phyloP scores from a whole-genome alignment of 2,113 vertebrate species.

The Cavia porcellus region DNA sequence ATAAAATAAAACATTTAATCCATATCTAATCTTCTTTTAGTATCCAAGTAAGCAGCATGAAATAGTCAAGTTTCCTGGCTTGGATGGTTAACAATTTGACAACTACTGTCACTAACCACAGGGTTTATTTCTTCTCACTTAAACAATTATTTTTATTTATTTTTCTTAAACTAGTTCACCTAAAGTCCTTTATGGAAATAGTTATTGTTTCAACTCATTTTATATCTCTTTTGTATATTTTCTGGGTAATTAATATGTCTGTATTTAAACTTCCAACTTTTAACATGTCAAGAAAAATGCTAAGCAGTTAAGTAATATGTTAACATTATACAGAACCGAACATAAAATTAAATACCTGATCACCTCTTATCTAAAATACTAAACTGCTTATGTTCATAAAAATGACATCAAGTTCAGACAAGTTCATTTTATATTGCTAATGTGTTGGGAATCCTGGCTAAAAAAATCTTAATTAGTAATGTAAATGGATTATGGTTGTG shows the following conservation, averaged over 20 bases:
- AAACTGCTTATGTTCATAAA: background rate
- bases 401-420: background rate
- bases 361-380: background rate
- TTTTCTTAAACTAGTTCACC: background rate
- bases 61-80: background rate
- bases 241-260: background rate
- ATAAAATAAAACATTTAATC: background rate
- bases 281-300: background rate
- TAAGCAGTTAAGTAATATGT: background rate
- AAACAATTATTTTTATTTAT: background rate
- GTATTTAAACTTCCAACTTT: background rate
- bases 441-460: background rate
- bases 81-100: background rate
- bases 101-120: background rate
- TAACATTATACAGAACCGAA: background rate
- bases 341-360: background rate
- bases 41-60: background rate
- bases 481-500: slow-evolving; percentile 15
- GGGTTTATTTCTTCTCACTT: background rate
- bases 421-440: background rate
- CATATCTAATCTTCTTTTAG: background rate
- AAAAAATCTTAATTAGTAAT: slow-evolving; percentile 56
- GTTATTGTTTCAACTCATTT: background rate
- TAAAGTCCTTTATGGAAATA: background rate
- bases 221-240: background rate